Conservation (phyloP, 1,140 invertebrate genomes). For the Zaprionus nigranus region DNA sequence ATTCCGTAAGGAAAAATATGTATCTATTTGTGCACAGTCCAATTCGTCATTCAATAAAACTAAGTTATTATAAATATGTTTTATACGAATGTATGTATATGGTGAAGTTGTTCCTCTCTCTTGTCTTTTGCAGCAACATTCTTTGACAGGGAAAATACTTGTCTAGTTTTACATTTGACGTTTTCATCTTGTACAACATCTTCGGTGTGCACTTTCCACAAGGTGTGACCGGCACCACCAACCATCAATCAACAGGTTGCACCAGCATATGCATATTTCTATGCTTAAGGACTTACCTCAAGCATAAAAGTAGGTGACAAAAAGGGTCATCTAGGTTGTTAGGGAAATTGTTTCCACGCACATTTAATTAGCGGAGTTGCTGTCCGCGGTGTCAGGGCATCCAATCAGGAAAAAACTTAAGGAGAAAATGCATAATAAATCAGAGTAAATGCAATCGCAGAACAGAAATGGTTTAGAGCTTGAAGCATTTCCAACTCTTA, state of each 20-base stretch:
- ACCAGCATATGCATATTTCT: not conserved
- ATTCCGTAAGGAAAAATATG: no score
- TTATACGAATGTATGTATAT: no score
- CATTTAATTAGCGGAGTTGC: not conserved
- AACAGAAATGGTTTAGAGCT: not conserved
- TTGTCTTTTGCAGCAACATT: not conserved
- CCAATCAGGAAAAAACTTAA: slow-evolving; percentile 53
- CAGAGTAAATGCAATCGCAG: slow-evolving; percentile 49
- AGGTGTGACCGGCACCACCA: no score
- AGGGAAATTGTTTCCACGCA: no score
- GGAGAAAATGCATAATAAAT: slow-evolving; percentile 47
- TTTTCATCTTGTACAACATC: not conserved
- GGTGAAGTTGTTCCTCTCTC: not conserved
- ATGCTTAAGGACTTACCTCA: no score
- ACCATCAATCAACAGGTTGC: not conserved
- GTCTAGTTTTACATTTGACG: no score
- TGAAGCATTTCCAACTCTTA: slow-evolving; percentile 70
- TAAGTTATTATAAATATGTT: no score
- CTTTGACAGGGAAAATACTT: no score
- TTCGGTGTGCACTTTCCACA: no score
- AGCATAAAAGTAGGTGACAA: not conserved
- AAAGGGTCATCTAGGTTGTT: not conserved
- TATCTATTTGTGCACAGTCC: no score
- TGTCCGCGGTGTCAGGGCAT: slow-evolving; percentile 6
- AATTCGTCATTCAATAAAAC: no score